Percentiles rank a stretch among this genome's conserved stretches.
These are phyloP conservation scores for Agelaius phoeniceus DNA, from an alignment of 2,113 vertebrate genomes.

Conservation along the genomic window DNA sequence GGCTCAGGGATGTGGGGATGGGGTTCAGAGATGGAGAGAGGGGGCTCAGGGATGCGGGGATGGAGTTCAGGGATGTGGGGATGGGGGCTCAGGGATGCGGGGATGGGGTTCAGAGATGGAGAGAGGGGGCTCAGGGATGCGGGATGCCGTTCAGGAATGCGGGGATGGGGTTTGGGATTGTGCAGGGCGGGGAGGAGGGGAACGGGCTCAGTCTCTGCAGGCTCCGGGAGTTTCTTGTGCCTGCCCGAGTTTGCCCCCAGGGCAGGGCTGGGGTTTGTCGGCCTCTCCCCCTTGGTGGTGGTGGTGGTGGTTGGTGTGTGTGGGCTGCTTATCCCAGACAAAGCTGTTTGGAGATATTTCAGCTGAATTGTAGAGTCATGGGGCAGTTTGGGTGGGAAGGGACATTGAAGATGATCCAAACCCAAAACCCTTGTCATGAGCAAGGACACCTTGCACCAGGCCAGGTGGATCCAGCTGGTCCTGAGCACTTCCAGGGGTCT, in stretches of 20 bases:
- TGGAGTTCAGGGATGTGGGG: background rate
- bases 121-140: rapidly evolving
- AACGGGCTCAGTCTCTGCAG: rapidly evolving
- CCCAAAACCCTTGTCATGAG: background rate
- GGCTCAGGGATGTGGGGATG: rapidly evolving
- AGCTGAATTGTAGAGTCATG: background rate
- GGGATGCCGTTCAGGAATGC: rapidly evolving
- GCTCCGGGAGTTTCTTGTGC: rapidly evolving
- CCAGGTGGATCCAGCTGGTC: background rate
- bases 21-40: rapidly evolving
- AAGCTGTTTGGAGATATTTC: background rate
- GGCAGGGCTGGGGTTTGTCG: background rate
- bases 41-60: rapidly evolving
- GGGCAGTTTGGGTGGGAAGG: background rate
- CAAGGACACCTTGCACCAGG: rapidly evolving
- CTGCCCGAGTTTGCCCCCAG: rapidly evolving
- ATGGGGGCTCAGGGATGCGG: rapidly evolving
- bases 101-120: rapidly evolving
- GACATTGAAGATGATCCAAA: background rate
- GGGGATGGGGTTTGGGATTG: background rate
- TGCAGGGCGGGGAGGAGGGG: rapidly evolving
- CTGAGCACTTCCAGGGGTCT: background rate
- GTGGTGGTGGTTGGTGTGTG: rapidly evolving
- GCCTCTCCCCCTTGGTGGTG: no score
- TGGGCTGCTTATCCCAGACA: background rate